A percentile compares a stretch with the other conserved stretches of the same genome.
Evolutionary conservation across 2,113 vertebrate genomes (phyloP).

Genomic region (Mus pahari): DNA sequence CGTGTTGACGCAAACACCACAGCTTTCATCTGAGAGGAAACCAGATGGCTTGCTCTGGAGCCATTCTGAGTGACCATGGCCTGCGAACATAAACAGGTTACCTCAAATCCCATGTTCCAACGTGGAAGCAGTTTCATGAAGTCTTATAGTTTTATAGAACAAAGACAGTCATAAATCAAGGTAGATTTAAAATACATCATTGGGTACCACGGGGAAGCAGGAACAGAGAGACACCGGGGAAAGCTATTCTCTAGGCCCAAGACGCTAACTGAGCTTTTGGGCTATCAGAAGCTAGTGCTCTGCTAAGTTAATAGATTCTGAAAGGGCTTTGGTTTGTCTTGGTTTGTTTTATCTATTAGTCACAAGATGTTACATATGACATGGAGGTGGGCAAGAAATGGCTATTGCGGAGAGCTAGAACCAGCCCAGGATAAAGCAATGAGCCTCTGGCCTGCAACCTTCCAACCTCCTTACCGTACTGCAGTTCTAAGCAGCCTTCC

Average conservation of each 20-base stretch:
- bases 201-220: background rate
- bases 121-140: background rate
- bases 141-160: background rate
- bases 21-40: no score
- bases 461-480: background rate
- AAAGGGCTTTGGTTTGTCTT: background rate
- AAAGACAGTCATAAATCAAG: background rate
- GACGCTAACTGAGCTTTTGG: background rate
- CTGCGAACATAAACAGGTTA: background rate
- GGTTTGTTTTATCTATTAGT: background rate
- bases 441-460: background rate
- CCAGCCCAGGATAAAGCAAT: background rate
- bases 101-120: background rate
- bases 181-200: background rate
- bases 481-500: background rate
- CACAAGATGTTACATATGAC: background rate
- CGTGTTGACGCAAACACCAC: background rate
- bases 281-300: background rate
- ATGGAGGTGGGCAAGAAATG: background rate
- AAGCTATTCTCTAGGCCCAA: background rate
- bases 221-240: no score
- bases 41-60: background rate
- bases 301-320: background rate
- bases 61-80: background rate
- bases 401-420: background rate